Base-by-base conservation (phyloP, 2,888 invertebrate species). In the Augiades crinisus region DNA sequence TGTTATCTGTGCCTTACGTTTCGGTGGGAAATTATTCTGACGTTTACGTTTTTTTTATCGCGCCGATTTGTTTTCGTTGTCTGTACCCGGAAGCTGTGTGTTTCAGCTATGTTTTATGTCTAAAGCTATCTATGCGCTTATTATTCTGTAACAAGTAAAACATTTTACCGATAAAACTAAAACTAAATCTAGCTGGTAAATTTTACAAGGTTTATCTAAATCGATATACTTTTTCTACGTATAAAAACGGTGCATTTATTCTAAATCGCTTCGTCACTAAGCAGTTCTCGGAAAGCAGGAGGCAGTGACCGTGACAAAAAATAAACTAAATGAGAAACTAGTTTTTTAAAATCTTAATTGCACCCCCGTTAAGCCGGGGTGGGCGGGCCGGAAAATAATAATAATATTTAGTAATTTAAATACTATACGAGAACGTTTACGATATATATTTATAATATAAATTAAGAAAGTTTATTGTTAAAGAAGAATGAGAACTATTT, bases 341-440 rank as follows among this genome's bases (percentile, higher is more conserved):
- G 49, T 41, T 47, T 38, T 46, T 36, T 33, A 34, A 37, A 44
- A 37, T 40, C 47, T 53, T 55, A 54, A 63, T 57, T 53, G n/a
- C n/a, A n/a, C n/a, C n/a, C n/a, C n/a, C n/a, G n/a, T n/a, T n/a
- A n/a, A n/a, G n/a, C n/a, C n/a, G n/a, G n/a, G n/a, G n/a, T n/a
- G n/a, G n/a, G n/a, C n/a, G n/a, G n/a, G n/a, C n/a, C n/a, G n/a
- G n/a, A n/a, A n/a, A n/a, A n/a, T n/a, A n/a, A n/a, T n/a, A n/a
- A n/a, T n/a, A n/a, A n/a, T n/a, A n/a, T n/a, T n/a, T n/a, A n/a
- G n/a, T n/a, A n/a, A n/a, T n/a, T n/a, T n/a, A n/a, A n/a, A n/a
- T n/a, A n/a, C n/a, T n/a, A n/a, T n/a, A n/a, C n/a, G n/a, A n/a
- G n/a, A n/a, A n/a, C n/a, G n/a, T n/a, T n/a, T n/a, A n/a, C n/a